Percentiles rank a stretch among this genome's conserved stretches.
phyloP scores from a whole-genome alignment of 2,888 invertebrate species.

The Germaria angustata region DNA sequence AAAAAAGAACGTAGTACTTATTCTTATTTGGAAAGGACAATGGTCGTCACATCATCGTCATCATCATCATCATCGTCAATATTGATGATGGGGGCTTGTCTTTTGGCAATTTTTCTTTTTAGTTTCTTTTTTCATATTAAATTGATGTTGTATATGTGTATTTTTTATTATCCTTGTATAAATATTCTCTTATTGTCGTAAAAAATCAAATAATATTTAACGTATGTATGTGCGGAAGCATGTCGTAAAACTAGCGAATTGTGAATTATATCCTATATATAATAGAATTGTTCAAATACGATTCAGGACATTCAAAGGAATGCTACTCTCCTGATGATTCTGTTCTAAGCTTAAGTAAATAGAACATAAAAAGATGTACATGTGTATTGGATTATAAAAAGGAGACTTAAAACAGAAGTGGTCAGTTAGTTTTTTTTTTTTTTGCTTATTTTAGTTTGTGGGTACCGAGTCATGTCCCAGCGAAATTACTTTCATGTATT shows the following conservation, averaged over 20 bases:
- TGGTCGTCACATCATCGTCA: constrained; percentile 51
- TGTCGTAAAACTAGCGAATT: constrained; percentile 79
- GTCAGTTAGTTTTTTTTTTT: constrained; percentile 43
- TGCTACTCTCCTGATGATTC: constrained; percentile 22
- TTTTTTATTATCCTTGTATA: constrained; percentile 56
- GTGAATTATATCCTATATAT: constrained; percentile 75
- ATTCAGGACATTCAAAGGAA: constrained; percentile 75
- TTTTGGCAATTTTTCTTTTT: constrained; percentile 54
- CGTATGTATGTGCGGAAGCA: constrained; percentile 72
- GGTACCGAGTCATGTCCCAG: constrained; percentile 32
- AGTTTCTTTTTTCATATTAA: constrained; percentile 58
- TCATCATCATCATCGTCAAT: constrained; percentile 23
- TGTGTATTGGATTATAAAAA: constrained; percentile 21
- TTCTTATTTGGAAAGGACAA: constrained; percentile 56
- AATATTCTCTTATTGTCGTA: constrained; percentile 54
- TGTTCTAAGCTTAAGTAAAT: constrained; percentile 69
- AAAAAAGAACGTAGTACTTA: constrained; percentile 52
- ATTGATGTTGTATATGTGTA: constrained; percentile 38
- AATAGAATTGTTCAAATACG: constrained; percentile 70
- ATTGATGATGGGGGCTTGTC: constrained; percentile 63
- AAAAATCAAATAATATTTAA: constrained; percentile 67
- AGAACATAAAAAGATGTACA: constrained; percentile 57
- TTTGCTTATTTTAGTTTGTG: constrained; percentile 7
- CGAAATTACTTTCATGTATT: constrained; percentile 12
- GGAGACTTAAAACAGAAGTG: constrained; percentile 51